Conservation (phyloP, 2,797 vertebrate genomes). For the Sebastes trivittatus region DNA sequence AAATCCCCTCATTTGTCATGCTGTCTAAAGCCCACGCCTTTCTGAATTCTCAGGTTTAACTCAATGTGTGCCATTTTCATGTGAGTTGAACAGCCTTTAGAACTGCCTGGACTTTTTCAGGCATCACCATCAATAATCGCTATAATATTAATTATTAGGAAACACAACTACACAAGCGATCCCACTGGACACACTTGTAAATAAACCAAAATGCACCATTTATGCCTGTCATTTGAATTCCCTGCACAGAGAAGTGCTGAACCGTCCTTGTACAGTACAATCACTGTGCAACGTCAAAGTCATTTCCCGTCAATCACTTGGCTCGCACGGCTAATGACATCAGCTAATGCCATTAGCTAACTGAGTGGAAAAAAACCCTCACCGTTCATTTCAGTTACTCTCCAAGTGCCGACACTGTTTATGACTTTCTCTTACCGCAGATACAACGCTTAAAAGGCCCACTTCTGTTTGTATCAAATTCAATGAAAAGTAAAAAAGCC, state of each 20-base stretch:
- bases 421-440: neutral
- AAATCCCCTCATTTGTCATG: conserved; percentile 47
- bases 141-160: neutral
- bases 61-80: neutral
- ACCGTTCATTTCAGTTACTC: neutral
- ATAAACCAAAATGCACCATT: neutral
- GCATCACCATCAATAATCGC: neutral
- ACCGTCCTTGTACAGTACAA: neutral
- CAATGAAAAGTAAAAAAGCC: neutral
- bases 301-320: conserved; percentile 26
- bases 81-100: neutral
- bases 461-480: neutral
- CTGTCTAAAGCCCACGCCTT: conserved; percentile 26
- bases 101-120: neutral
- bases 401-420: neutral
- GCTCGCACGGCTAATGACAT: conserved; percentile 24
- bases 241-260: neutral
- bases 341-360: conserved; percentile 17
- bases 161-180: neutral
- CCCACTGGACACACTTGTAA: neutral
- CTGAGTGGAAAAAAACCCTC: neutral
- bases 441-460: neutral
- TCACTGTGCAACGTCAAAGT: conserved; percentile 2
- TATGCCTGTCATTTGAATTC: conserved; percentile 11
- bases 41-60: conserved; percentile 20